Evolutionary conservation across 2,888 invertebrate genomes (phyloP), one percentile per base, ranked within the genome.

Genomic region (Criorhina ranunculi): DNA sequence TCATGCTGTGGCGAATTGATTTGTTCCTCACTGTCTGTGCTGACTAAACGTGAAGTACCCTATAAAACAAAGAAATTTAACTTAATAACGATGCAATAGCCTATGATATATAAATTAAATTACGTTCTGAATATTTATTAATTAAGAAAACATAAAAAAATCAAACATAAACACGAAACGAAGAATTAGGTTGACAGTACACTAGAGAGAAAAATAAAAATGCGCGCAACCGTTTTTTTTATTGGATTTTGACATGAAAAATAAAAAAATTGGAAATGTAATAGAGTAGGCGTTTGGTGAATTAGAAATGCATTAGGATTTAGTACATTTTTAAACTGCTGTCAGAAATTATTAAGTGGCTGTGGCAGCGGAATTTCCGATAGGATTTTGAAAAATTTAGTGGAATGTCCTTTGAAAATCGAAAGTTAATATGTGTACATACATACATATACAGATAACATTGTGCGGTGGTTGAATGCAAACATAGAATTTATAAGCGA

Each of bases 21-120:
- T 62, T 93, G 93, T 89, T 93, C 94, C 92, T 94, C 94, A 75
- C 94, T 94, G 89, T 94, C 94, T 64, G 94, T 94, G 89, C 94
- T 94, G 70, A 94, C 94, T 89, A 94, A 93, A 87, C 94, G 93
- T 60, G 94, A 94, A 73, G 94, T 94, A 62, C 94, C 94, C 92
- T 92, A 82, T 60, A 87, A 88, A 53, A 29, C 24, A 9, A 19
- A 24, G 17, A 46, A 24, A 31, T 29, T 78, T 37, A 5, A 0
- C 8, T 42, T 31, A 33, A 57, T 37, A 19, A 7, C 37, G 19
- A 11, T 33, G 5, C n/a, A 15, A 5, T 3, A 0, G 1, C 33
- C 8, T 29, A 9, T 33, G 8, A 4, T 33, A 3, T 35, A 8
- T 35, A 1, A 33, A 11, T 49, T 0, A 2, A 57, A 37, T 55